Evolutionary conservation across 2,888 invertebrate species (phyloP).

Genomic region (Tetranychus truncatus): DNA sequence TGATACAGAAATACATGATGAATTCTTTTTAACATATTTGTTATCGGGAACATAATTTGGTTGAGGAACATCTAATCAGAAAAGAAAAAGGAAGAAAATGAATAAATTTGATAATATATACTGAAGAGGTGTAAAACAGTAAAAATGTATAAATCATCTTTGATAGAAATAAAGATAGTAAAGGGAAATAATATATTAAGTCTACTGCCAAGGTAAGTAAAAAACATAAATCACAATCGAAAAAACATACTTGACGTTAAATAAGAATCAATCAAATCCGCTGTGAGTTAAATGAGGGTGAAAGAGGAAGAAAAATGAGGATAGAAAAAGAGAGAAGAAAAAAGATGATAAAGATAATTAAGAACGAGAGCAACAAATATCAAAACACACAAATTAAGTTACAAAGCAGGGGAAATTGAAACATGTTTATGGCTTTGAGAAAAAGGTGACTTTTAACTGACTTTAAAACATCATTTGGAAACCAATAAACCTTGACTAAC

Average conservation of each 20-base stretch:
- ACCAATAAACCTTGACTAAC: slow-evolving; percentile 7
- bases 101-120: background rate
- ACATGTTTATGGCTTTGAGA: background rate
- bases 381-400: background rate
- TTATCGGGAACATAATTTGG: background rate
- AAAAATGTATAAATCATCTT: background rate
- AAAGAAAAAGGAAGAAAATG: slow-evolving; percentile 1
- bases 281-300: background rate
- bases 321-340: background rate
- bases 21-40: background rate
- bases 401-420: slow-evolving; percentile 11
- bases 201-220: background rate
- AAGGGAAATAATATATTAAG: background rate
- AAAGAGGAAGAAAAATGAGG: background rate
- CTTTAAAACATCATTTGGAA: background rate
- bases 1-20: background rate
- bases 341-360: background rate
- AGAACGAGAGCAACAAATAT: background rate
- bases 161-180: background rate
- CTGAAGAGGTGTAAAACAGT: background rate
- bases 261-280: slow-evolving; percentile 10
- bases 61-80: background rate
- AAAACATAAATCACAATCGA: background rate
- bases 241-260: slow-evolving; percentile 8
- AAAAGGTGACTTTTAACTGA: background rate